phyloP scores from a whole-genome alignment of 1,140 invertebrate species.

The Lordiphosa stackelbergi region DNA sequence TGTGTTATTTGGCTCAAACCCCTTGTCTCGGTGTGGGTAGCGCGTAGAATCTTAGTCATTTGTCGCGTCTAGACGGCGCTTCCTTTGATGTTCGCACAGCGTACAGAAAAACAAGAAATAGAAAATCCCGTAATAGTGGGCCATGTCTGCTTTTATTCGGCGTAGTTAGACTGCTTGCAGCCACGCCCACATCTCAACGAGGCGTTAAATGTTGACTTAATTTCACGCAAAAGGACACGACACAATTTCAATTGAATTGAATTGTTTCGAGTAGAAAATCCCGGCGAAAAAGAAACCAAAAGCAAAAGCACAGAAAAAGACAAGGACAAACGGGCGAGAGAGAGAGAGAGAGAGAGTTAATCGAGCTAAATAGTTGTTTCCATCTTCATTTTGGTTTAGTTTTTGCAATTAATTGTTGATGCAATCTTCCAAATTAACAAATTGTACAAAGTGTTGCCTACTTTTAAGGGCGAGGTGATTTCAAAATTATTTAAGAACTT shows the following conservation, averaged over 20 bases:
- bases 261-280: constrained; percentile 21
- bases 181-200: constrained; percentile 15
- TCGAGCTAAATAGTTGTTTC: too few species aligned
- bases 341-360: too few species aligned
- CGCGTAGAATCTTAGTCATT: constrained; percentile 16
- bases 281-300: not conserved
- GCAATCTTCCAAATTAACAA: too few species aligned
- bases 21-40: constrained; percentile 1
- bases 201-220: constrained; percentile 60
- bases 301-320: too few species aligned
- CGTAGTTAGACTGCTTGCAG: constrained; percentile 16
- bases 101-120: constrained; percentile 21
- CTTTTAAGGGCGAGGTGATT: too few species aligned
- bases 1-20: constrained; percentile 53
- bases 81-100: constrained; percentile 26
- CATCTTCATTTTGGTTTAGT: too few species aligned
- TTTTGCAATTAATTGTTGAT: too few species aligned
- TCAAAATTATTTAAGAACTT: too few species aligned
- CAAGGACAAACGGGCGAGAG: too few species aligned
- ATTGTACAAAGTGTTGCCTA: too few species aligned
- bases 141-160: not conserved
- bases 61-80: constrained; percentile 47
- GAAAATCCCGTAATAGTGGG: constrained; percentile 24
- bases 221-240: constrained; percentile 45
- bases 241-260: constrained; percentile 21